Evolutionary conservation across 1,140 invertebrate species (phyloP), one percentile per base, ranked within the genome.

Genomic region (Nymphalis io): DNA sequence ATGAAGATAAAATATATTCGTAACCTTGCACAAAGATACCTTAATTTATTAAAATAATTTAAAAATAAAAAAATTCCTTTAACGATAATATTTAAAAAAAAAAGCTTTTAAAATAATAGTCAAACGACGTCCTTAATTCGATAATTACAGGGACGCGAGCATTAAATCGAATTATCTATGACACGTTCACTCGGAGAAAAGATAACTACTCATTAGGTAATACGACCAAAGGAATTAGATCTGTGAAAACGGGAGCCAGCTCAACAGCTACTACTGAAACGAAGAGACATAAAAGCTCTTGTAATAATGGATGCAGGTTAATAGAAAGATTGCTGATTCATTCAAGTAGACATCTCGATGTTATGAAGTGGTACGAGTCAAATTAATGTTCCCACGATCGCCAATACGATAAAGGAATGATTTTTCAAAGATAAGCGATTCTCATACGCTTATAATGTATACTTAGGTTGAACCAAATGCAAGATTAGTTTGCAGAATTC

Each of bases 151-250:
- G 75, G 73, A 81, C 72, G 64, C 64, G 60, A 75, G 81, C 82
- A 88, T 90, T 85, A 90, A 87, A 88, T 85, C 80, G 81, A 90
- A 90, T 90, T 88, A 88, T 88, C 83, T 88, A 84, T 84, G 87
- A 89, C 85, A 88, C 75, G 83, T 87, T 87, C 85, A 85, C 81
- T 87, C 79, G 74, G 73, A 86, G 81, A 87, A 83, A 89, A 84
- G 80, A 81, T 86, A 88, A 87, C 88, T 85, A 83, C 83, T 85
- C 82, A 87, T 90, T 87, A 87, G 70, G 61, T 77, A 79, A 82
- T 75, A 72, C 70, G 80, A 68, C 84, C 78, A 82, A 51, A 18
- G 10, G 60, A 42, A 21, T 16, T 40, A 57, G 79, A 82, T 12
- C 83, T 68, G 40, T 64, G 18, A n/a, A 51, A 33, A 21, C 33